These are phyloP conservation scores for Coelopa frigida DNA, from an alignment of 1,140 invertebrate species.

Conservation along the genomic window DNA sequence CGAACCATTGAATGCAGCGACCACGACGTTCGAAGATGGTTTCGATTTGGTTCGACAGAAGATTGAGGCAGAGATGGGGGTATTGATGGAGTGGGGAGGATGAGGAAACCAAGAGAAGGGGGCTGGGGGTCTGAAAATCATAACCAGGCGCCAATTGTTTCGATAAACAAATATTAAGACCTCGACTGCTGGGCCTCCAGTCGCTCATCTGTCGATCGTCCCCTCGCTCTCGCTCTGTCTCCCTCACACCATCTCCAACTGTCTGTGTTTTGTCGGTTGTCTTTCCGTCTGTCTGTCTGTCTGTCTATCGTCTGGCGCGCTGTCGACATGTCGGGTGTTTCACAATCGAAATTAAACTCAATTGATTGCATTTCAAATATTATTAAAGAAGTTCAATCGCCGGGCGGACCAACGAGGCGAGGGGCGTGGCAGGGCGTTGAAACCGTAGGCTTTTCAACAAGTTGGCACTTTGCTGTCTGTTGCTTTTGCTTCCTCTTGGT, in stretches of 20 bases:
- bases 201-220: background rate
- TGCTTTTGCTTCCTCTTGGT: no score
- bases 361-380: background rate
- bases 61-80: background rate
- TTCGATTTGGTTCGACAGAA: background rate
- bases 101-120: no score
- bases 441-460: no score
- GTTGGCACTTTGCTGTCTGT: no score
- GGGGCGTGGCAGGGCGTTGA: no score
- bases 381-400: no score
- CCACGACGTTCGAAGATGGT: no score
- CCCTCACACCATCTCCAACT: background rate
- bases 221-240: background rate
- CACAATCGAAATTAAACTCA: background rate
- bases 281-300: conserved; percentile 5
- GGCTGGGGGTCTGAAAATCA: no score
- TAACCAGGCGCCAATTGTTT: conserved; percentile 44
- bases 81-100: no score
- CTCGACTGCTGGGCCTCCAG: background rate
- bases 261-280: background rate
- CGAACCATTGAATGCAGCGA: no score
- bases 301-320: conserved; percentile 2
- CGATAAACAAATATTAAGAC: conserved; percentile 40
- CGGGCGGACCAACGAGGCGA: no score
- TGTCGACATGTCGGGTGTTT: background rate